Conservation (phyloP, 1,140 invertebrate genomes). For the Brachystomella parvula region DNA sequence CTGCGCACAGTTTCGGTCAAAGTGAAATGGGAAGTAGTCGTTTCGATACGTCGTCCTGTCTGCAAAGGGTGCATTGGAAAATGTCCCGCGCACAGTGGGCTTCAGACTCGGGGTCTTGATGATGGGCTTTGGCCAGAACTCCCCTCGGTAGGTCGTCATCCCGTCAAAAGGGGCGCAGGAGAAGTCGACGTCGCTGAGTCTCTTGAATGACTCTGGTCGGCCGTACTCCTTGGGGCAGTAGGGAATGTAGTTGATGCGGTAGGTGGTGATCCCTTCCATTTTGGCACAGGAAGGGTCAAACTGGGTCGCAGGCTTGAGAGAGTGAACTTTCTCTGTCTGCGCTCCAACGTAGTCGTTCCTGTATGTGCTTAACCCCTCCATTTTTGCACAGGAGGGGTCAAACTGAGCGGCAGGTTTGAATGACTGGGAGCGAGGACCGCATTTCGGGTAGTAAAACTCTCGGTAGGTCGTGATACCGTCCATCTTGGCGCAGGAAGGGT, state of each 20-base stretch:
- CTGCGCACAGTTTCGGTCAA: conserved; percentile 14
- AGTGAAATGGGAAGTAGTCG: conserved; percentile 28
- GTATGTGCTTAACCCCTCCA: conserved; percentile 31
- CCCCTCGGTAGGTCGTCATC: conserved; percentile 28
- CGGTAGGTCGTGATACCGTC: conserved; percentile 27
- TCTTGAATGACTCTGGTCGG: conserved; percentile 18
- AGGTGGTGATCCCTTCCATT: conserved; percentile 29
- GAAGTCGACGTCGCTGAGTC: conserved; percentile 7
- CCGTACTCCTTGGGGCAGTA: conserved; percentile 24
- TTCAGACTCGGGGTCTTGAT: conserved; percentile 7
- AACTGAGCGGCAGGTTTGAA: conserved; percentile 19
- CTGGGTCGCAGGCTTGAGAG: conserved; percentile 21
- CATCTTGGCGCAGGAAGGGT: conserved; percentile 23
- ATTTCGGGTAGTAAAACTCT: conserved; percentile 18
- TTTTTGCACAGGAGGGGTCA: conserved; percentile 20
- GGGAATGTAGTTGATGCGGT: conserved; percentile 22
- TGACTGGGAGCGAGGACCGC: background rate
- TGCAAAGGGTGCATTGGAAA: conserved; percentile 24
- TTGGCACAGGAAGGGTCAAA: conserved; percentile 23
- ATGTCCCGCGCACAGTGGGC: conserved; percentile 7
- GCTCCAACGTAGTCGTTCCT: conserved; percentile 24
- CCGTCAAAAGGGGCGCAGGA: conserved; percentile 28
- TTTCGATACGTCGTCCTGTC: conserved; percentile 22
- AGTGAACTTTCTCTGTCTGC: conserved; percentile 10
- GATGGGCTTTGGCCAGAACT: conserved; percentile 13